Percentiles rank a stretch among this genome's conserved stretches.
phyloP scores from a whole-genome alignment of 2,888 invertebrate genomes.

The Meiosimyza decipiens region DNA sequence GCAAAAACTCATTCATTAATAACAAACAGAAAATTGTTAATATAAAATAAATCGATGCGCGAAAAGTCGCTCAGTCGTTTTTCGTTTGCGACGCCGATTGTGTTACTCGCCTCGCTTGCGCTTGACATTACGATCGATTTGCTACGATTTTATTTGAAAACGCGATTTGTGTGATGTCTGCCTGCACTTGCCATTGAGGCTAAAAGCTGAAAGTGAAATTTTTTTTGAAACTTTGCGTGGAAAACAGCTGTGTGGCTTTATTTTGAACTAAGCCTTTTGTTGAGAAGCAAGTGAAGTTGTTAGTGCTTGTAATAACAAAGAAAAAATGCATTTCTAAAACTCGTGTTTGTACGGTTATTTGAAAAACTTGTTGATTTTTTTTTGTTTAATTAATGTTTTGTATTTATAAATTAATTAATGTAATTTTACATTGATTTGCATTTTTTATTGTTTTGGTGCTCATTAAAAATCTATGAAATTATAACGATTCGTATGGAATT shows the following conservation, averaged over 20 bases:
- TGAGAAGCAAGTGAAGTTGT: too few species aligned
- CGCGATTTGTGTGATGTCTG: too few species aligned
- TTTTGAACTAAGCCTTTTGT: too few species aligned
- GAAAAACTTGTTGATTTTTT: background rate
- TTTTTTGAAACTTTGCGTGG: too few species aligned
- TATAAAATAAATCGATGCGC: conserved; percentile 57
- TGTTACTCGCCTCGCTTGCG: background rate
- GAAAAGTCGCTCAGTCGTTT: conserved; percentile 58
- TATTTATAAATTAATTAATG: background rate
- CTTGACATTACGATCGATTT: too few species aligned
- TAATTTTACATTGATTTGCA: background rate
- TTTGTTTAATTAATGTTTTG: background rate
- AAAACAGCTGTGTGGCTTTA: too few species aligned
- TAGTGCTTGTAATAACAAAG: background rate
- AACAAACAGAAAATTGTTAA: conserved; percentile 30
- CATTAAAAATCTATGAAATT: conserved; percentile 20
- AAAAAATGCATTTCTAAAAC: background rate
- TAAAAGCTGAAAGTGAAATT: too few species aligned
- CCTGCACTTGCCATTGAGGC: too few species aligned
- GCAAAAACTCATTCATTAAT: conserved; percentile 3
- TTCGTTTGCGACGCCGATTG: conserved; percentile 46
- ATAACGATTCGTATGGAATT: background rate
- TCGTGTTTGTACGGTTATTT: background rate
- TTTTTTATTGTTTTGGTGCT: background rate
- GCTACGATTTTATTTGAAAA: too few species aligned